A percentile compares a stretch with the other conserved stretches of the same genome.
Evolutionary conservation across 2,797 vertebrate genomes (phyloP).

Genomic region (Malurus leucopterus): DNA sequence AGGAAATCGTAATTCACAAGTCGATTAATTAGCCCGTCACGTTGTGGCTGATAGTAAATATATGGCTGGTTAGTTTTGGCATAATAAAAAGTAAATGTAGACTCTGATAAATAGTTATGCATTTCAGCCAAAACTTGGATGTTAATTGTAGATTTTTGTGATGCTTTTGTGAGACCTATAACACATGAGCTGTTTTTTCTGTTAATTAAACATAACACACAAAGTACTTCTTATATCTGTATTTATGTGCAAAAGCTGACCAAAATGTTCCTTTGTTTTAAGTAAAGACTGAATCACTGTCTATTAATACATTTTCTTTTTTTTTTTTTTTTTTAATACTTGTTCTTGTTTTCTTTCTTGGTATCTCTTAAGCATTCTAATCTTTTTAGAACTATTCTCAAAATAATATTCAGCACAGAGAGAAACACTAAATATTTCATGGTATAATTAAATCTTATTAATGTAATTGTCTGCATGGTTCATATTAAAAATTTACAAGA

Average conservation of each 20-base stretch:
- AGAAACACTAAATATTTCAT: conserved; percentile 49
- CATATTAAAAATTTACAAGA: conserved; percentile 36
- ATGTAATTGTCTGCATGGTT: conserved; percentile 33
- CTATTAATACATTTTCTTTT: background rate
- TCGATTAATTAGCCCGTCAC: background rate
- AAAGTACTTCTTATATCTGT: background rate
- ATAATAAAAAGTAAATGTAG: background rate
- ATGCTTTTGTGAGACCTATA: background rate
- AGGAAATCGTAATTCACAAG: background rate
- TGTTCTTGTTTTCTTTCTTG: background rate
- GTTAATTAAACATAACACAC: background rate
- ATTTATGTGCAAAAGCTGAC: background rate
- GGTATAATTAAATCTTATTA: conserved; percentile 42
- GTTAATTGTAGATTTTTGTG: background rate
- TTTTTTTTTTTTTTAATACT: background rate
- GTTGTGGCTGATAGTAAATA: background rate
- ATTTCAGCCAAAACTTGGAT: background rate
- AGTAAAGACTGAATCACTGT: background rate
- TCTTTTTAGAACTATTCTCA: background rate
- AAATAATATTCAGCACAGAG: conserved; percentile 10
- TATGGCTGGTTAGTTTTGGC: background rate
- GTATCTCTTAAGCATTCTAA: background rate
- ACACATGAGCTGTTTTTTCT: background rate
- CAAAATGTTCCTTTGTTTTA: background rate
- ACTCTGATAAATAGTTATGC: background rate